Evolutionary conservation across 2,797 vertebrate genomes (phyloP).

Genomic region (Pteronotus mesoamericanus): DNA sequence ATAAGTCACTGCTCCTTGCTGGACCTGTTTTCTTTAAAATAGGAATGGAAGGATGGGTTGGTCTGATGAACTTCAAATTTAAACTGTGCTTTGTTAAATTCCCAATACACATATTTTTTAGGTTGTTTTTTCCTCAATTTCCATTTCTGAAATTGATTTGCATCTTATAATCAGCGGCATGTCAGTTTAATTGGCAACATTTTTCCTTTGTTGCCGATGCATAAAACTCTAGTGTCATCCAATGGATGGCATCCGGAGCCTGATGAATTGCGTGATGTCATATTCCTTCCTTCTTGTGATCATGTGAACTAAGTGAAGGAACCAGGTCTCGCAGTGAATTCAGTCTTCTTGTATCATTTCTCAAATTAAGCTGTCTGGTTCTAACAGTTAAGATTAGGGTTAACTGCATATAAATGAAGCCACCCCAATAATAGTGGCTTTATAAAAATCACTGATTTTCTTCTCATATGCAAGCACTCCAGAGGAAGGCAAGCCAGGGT

Average conservation of each 20-base stretch:
- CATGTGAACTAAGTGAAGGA: not conserved
- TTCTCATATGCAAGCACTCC: not conserved
- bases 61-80: not conserved
- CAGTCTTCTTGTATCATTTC: not conserved
- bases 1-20: not conserved
- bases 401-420: not conserved
- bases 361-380: not conserved
- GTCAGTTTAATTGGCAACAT: constrained; percentile 37
- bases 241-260: not conserved
- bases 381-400: not conserved
- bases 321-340: not conserved
- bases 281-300: not conserved
- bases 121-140: not conserved
- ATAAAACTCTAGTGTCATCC: not conserved
- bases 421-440: not conserved
- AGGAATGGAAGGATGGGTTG: not conserved
- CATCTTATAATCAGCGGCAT: constrained; percentile 27
- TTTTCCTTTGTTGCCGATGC: constrained; percentile 41
- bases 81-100: not conserved
- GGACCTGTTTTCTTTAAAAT: not conserved
- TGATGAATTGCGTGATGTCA: not conserved
- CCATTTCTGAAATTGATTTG: constrained; percentile 55
- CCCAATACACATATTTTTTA: not conserved
- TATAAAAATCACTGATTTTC: not conserved
- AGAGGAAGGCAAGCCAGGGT: not conserved